Base-by-base conservation (phyloP, 2,797 vertebrate genomes). In the Lophius americanus region DNA sequence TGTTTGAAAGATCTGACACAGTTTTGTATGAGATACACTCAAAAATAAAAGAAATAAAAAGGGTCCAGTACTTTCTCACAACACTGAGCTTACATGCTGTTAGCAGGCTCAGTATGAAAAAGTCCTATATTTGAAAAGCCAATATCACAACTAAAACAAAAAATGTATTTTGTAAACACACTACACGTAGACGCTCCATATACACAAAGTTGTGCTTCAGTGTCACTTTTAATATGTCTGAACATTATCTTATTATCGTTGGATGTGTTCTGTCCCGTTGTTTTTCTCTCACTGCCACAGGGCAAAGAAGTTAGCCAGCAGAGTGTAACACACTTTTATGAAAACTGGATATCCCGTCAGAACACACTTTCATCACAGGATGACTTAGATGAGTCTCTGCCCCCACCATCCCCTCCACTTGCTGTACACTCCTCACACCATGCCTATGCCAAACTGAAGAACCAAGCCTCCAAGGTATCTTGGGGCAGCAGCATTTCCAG, bases 401-500 rank as follows among this genome's bases (percentile, higher is more conserved):
- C 65, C 59, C 48, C 70, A 9, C 39, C 68, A 2, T 56, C 47
- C 49, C 79, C 88, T 0, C 83, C 88, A 0, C 79, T 82, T 0
- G 49, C 47, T 0, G 13, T 56, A 36, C 62, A 79, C 37, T 67
- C 83, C 41, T 82, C 83, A 0, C 64, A 32, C 8, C 78, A 58
- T 0, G 71, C 75, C 47, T 93, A 93, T 33, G 51, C 37, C 36
- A 89, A 84, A 75, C 79, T 88, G 5, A 86, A 50, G 68, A 89
- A 43, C 39, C 70, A 91, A 39, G 87, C 89, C 10, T 90, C 84
- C 33, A 92, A 79, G 53, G 32, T 73, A 2, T 92, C 92, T 53
- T 91, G 73, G 90, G 86, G 80, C 47, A 95, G 93, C 90, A 93
- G 92, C 41, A 2, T 94, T 4, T 94, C 91, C 84, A 93, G 93